Conservation (phyloP, 2,888 invertebrate species). For the Protodeltote pygarga region DNA sequence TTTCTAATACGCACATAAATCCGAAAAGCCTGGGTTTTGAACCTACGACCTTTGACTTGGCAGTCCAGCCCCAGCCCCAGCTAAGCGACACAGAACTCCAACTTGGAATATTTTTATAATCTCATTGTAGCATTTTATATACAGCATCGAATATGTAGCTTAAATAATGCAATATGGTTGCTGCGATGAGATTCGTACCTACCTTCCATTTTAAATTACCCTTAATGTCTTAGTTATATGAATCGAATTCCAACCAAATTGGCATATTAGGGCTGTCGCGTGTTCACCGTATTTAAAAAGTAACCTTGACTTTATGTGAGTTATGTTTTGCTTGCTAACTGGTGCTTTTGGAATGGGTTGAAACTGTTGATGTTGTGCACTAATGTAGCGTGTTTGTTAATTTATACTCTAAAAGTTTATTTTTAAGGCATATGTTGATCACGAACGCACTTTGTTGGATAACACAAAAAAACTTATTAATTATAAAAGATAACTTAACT, state of each 20-base stretch:
- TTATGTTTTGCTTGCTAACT: not conserved
- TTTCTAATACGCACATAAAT: too few species aligned
- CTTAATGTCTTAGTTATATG: slow-evolving; percentile 6
- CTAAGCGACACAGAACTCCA: too few species aligned
- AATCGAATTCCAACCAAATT: slow-evolving; percentile 15
- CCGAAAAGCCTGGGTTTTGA: too few species aligned
- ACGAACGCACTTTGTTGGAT: too few species aligned
- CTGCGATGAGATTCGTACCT: not conserved
- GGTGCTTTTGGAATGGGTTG: not conserved
- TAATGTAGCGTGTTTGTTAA: not conserved
- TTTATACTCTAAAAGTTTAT: not conserved
- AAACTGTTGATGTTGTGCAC: too few species aligned
- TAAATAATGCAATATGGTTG: not conserved
- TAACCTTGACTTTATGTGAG: slow-evolving; percentile 23
- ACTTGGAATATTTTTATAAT: too few species aligned
- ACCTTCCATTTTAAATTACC: slow-evolving; percentile 11
- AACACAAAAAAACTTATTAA: too few species aligned
- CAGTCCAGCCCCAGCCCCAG: too few species aligned
- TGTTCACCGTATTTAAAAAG: slow-evolving; percentile 4
- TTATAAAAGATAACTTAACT: too few species aligned
- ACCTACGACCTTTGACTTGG: too few species aligned
- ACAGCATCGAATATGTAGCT: not conserved
- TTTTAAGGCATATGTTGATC: too few species aligned
- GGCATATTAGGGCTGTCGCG: slow-evolving; percentile 12
- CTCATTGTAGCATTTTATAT: too few species aligned